Conservation (phyloP, 2,888 invertebrate species). For the Oxystoma pomonae region DNA sequence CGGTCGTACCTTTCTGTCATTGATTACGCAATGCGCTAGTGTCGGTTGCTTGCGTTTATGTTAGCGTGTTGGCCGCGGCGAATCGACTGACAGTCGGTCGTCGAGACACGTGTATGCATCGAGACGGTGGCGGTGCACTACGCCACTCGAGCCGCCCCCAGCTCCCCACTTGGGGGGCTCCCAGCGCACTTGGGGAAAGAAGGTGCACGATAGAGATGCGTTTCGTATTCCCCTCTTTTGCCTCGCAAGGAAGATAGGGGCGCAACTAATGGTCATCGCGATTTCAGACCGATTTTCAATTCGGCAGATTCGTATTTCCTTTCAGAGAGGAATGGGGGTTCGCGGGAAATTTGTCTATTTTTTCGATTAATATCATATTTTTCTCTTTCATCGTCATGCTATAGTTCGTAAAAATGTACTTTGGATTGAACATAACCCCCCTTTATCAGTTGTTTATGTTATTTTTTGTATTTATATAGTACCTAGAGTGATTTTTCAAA, state of each 20-base stretch:
- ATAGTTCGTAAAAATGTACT: too few species aligned
- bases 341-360: too few species aligned
- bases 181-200: too few species aligned
- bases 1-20: slow-evolving; percentile 4
- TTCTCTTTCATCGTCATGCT: too few species aligned
- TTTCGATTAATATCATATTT: too few species aligned
- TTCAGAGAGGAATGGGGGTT: too few species aligned
- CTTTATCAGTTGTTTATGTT: too few species aligned
- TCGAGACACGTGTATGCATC: background rate
- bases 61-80: background rate
- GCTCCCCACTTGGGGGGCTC: background rate
- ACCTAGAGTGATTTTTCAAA: too few species aligned
- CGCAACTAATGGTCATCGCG: background rate
- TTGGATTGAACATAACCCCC: too few species aligned
- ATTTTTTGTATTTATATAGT: too few species aligned
- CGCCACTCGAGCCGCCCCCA: background rate
- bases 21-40: slow-evolving; percentile 1
- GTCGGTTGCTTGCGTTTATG: background rate
- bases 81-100: background rate
- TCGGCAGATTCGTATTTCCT: too few species aligned
- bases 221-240: background rate
- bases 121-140: background rate
- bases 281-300: background rate
- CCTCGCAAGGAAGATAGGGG: background rate
- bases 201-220: background rate